phyloP scores from a whole-genome alignment of 2,113 vertebrate species.

The Anthoscopus minutus region DNA sequence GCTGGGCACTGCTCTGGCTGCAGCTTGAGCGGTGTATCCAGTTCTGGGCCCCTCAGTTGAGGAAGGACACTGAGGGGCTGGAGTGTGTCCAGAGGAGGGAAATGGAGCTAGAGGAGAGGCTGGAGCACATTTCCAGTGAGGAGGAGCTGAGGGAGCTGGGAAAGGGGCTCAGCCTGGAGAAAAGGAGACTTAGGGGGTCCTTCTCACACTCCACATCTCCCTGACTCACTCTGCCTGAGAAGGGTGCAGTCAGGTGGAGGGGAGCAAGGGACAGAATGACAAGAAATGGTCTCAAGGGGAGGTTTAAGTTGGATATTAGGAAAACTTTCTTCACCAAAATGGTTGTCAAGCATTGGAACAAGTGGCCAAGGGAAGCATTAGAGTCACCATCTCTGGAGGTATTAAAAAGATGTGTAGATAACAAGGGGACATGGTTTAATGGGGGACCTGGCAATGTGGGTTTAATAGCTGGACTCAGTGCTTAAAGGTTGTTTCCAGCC shows the following conservation, averaged over 20 bases:
- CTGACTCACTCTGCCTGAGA: not conserved
- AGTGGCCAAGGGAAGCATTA: not conserved
- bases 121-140: not conserved
- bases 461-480: not conserved
- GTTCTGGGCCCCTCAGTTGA: not conserved
- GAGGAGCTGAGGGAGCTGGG: not conserved
- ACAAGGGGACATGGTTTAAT: not conserved
- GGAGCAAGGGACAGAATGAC: not conserved
- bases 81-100: not conserved
- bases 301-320: not conserved
- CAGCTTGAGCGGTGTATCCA: not conserved
- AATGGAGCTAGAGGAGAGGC: not conserved
- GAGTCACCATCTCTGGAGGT: not conserved
- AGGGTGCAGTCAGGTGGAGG: not conserved
- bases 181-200: not conserved
- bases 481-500: not conserved
- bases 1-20: accelerated
- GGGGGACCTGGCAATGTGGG: not conserved
- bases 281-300: not conserved
- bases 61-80: not conserved
- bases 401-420: not conserved
- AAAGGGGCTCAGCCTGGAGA: not conserved
- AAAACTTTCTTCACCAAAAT: not conserved
- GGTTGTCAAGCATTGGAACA: not conserved
- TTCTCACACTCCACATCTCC: not conserved